Base-by-base conservation (phyloP, 1,140 invertebrate species). In the Callitettix versicolor region DNA sequence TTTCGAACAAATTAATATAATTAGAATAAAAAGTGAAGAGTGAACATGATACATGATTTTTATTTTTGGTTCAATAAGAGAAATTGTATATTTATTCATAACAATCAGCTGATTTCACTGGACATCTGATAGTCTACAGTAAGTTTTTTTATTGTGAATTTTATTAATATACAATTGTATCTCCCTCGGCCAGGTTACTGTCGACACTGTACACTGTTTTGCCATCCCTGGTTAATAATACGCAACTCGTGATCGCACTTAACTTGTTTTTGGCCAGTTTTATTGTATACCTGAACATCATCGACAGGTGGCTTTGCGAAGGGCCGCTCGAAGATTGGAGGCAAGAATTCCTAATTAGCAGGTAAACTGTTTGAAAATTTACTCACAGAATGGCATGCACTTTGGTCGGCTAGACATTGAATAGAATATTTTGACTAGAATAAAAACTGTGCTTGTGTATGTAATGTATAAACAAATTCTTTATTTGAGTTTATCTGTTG, bases 271-370 rank as follows among this genome's bases (percentile, higher is more conserved):
- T 78, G 18, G 66, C 68, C 47, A 73, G 70, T 62, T 63, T 76
- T 50, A 69, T 63, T 43, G 71, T 72, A 53, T 78, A 77, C 63
- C 63, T 78, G 17, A 71, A 71, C 49, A 71, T 78, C 40, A 72
- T 76, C 20, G 71, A 78, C 44, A 66, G 64, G 1, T 78, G 76
- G 76, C 65, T 78, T 46, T 72, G 67, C 15, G 72, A 75, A 55
- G 75, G 76, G 54, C 67, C 71, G 52, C 63, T 78, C 5, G 68
- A 73, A 58, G 76, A 79, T 61, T 71, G 68, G 63, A 69, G 70
- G 46, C 61, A 70, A 14, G 77, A 79, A 64, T 79, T 79, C 67
- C 63, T 77, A 30, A 71, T 78, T 56, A 55, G 60, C 34, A 71
- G 68, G 71, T 76, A 61, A 61, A 63, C 3, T 30, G 9, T 30